These are phyloP conservation scores for Dascillus cervinus DNA, from an alignment of 2,888 invertebrate species.

Conservation along the genomic window DNA sequence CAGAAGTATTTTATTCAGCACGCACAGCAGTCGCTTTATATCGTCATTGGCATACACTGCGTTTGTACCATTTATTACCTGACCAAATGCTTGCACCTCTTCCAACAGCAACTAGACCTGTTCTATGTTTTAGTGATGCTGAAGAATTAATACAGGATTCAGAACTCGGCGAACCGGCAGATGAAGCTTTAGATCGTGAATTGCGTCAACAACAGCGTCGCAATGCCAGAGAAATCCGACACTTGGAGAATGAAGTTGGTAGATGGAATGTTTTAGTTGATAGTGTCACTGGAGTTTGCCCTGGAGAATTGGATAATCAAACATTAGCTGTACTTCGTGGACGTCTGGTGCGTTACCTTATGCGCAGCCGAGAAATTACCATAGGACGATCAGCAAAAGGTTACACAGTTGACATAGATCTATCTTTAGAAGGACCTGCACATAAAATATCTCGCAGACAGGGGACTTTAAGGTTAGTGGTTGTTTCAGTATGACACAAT, in stretches of 20 bases:
- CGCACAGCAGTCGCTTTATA: constrained; percentile 79
- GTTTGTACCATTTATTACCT: constrained; percentile 83
- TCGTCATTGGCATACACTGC: constrained; percentile 88
- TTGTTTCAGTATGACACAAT: neutral
- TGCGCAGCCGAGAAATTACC: constrained; percentile 92
- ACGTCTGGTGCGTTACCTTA: constrained; percentile 84
- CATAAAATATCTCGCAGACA: constrained; percentile 90
- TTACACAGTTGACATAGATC: constrained; percentile 85
- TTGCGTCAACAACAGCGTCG: constrained; percentile 46
- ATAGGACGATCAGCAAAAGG: constrained; percentile 87
- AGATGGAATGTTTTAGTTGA: constrained; percentile 91
- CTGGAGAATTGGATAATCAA: constrained; percentile 86
- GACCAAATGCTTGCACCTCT: constrained; percentile 67
- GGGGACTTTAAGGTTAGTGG: constrained; percentile 65
- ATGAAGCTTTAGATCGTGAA: constrained; percentile 75
- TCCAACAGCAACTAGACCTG: constrained; percentile 35
- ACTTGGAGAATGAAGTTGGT: constrained; percentile 79
- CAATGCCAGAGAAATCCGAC: constrained; percentile 61
- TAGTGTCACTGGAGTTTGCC: constrained; percentile 75
- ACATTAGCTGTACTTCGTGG: constrained; percentile 90
- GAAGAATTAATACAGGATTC: constrained; percentile 83
- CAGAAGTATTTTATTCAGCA: constrained; percentile 78
- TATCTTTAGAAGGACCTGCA: constrained; percentile 89
- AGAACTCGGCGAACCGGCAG: constrained; percentile 72
- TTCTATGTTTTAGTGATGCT: constrained; percentile 80